Conservation (phyloP, 1,140 invertebrate species). For the Lithobius niger region DNA sequence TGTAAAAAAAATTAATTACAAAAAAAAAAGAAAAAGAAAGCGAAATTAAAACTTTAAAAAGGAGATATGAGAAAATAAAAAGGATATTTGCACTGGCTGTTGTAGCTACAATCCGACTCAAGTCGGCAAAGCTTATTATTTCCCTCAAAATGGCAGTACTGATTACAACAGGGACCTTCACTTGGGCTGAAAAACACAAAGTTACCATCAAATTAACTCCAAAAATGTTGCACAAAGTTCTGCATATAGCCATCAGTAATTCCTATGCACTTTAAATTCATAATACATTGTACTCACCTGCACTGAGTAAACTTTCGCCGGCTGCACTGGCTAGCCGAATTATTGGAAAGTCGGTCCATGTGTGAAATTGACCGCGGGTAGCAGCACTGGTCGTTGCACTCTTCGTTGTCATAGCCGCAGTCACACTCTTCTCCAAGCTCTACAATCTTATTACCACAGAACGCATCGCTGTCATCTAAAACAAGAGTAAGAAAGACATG, state of each 20-base stretch:
- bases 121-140: constrained; percentile 48
- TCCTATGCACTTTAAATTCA: constrained; percentile 16
- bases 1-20: not conserved
- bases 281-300: constrained; percentile 46
- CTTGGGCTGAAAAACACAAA: constrained; percentile 82
- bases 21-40: constrained; percentile 29
- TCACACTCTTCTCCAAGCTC: constrained; percentile 97
- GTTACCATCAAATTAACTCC: no score
- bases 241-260: no score
- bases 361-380: constrained; percentile 66
- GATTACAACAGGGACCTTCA: constrained; percentile 88
- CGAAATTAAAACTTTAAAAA: no score
- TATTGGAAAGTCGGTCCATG: constrained; percentile 50
- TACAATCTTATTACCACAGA: constrained; percentile 98
- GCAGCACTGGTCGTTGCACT: constrained; percentile 89
- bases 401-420: constrained; percentile 87
- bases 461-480: constrained; percentile 73
- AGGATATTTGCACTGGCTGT: constrained; percentile 69
- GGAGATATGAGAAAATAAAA: no score
- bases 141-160: constrained; percentile 57
- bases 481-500: no score
- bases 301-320: constrained; percentile 64
- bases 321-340: constrained; percentile 59
- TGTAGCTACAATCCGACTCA: constrained; percentile 76
- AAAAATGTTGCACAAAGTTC: constrained; percentile 11